Evolutionary conservation across 2,113 vertebrate genomes (phyloP).

Genomic region (Eclectus roratus): DNA sequence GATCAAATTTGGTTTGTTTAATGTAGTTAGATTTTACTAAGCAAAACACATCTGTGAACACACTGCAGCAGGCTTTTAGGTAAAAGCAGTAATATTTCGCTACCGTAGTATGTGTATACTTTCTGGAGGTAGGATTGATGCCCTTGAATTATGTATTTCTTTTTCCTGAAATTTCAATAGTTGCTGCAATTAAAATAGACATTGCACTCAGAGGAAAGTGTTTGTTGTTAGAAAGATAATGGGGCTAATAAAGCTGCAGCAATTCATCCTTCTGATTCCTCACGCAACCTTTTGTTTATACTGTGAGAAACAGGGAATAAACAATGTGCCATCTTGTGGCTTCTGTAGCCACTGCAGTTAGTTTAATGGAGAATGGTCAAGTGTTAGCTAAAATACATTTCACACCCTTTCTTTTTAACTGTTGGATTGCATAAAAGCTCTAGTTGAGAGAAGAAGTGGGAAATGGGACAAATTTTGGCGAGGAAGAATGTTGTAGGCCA

Average conservation of each 20-base stretch:
- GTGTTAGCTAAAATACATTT: neutral
- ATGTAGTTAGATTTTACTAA: neutral
- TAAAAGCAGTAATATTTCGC: neutral
- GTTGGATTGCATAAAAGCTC: neutral
- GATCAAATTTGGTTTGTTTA: neutral
- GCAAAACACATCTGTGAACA: neutral
- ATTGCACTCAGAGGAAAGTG: neutral
- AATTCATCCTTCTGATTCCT: neutral
- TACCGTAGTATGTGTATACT: rapidly evolving
- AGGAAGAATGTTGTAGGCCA: rapidly evolving
- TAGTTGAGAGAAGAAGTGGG: neutral
- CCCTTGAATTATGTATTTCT: neutral
- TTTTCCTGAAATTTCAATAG: neutral
- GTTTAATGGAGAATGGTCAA: neutral
- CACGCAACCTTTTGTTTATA: neutral
- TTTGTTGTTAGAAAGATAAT: neutral
- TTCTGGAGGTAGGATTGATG: neutral
- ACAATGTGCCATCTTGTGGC: conserved; percentile 71
- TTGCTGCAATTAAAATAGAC: neutral
- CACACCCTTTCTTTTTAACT: neutral
- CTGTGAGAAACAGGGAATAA: neutral
- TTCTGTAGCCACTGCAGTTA: conserved; percentile 15
- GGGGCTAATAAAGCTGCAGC: neutral
- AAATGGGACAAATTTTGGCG: neutral
- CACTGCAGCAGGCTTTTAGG: neutral